Evolutionary conservation across 2,113 vertebrate species (phyloP).

Genomic region (Pterocles burchelli): DNA sequence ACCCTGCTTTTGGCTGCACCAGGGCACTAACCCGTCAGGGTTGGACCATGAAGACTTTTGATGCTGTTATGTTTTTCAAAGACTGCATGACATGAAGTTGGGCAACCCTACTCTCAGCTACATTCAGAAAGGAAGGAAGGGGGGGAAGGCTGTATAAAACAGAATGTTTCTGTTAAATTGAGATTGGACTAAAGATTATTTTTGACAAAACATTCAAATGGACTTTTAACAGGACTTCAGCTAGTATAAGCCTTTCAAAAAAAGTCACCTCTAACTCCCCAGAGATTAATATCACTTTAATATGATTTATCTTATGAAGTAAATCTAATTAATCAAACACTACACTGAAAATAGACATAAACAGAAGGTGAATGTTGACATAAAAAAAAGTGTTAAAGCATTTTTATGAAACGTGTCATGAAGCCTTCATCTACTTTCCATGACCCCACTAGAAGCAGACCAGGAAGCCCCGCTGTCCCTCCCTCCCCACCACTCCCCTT

Average conservation of each 20-base stretch:
- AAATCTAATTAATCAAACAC: neutral
- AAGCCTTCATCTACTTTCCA: neutral
- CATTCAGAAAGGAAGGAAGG: neutral
- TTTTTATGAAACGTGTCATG: neutral
- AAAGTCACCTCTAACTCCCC: neutral
- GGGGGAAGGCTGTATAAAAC: neutral
- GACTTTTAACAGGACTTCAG: neutral
- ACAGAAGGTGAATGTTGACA: neutral
- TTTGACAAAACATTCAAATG: neutral
- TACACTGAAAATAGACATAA: neutral
- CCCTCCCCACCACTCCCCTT: rapidly evolving
- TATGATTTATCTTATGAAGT: neutral
- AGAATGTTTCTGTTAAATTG: neutral
- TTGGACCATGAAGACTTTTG: neutral
- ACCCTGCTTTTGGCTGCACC: neutral
- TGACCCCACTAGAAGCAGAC: neutral
- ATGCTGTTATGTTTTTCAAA: neutral
- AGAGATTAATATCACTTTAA: neutral
- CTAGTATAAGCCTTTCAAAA: neutral
- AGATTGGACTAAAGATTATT: neutral
- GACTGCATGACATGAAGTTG: neutral
- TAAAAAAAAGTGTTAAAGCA: neutral
- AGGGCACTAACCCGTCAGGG: neutral
- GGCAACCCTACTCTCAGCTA: neutral
- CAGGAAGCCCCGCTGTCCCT: neutral